Evolutionary conservation across 53 echinoderm and acorn worm species (phyloP), one percentile per base, ranked within the genome.

Genomic region (Astropecten irregularis): DNA sequence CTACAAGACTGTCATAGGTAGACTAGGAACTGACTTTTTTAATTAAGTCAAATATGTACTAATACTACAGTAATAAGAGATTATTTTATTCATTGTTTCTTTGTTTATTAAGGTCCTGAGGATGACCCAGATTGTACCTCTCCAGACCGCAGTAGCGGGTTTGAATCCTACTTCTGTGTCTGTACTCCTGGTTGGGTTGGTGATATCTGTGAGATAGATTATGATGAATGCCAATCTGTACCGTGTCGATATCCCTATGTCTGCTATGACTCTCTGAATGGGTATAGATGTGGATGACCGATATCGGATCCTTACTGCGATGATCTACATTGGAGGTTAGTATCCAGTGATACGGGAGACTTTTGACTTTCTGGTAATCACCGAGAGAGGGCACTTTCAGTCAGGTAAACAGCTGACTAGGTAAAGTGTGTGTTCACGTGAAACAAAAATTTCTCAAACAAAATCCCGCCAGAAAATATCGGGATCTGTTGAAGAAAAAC

Each of bases 111-210:
- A 79, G 81, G 81, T 11, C 69, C 40, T 30, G 53, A 18, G 33
- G 36, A 26, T 32, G 84, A 84, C 53, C 35, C 70, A 23, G 54
- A 70, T 19, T 84, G 84, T 70, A 65, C 60, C 37, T 60, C 62
- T 26, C 70, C 56, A 13, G 35, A 5, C 16, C 74, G 85, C 27
- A 85, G 73, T 36, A 27, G 9, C 7, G 49, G 85, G 25, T 85
- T 85, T 40, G 64, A 85, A 19, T 60, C 73, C 34, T 85, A 85
- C 59, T 47, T 47, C 35, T 85, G 85, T 32, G 18, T 22, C 34
- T 85, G 85, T 64, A 46, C 32, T 14, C 16, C 65, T 30, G 85
- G 85, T 2, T 85, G 71, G 70, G 73, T 73, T 7, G 85, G 85
- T 23, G 85, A 85, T 25, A 62, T 30, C 65, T 85, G 85, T 36